Base-by-base conservation (phyloP, 1,140 invertebrate species). In the Diorhabda carinulata region DNA sequence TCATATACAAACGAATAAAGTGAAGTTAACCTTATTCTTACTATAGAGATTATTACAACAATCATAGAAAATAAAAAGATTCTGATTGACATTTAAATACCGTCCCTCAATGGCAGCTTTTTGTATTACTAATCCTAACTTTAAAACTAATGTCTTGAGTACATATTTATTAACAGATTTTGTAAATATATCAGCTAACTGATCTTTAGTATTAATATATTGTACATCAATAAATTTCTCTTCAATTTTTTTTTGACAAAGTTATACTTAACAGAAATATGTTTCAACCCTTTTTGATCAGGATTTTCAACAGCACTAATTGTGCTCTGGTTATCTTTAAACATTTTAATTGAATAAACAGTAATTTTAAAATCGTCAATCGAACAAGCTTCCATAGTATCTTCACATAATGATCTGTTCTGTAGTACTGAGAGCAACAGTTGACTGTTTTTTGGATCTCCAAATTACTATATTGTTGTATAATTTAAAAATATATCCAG, bases 391-490 rank as follows among this genome's bases (percentile, higher is more conserved):
- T 83, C 81, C 68, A 71, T 71, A 9, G 74, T 68, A 40, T 78
- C 79, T 61, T 74, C 75, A 69, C 74, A 78, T n/a, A 83, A 68
- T n/a, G 80, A 78, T 6, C 83, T 72, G 84, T 70, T 85, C 82
- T 3, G 81, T 81, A 2, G 81, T 81, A 2, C 81, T 84, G 0
- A 83, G 41, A 40, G 79, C 73, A 41, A 81, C 79, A 68, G 67
- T 68, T 10, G 42, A 56, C 72, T 84, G 82, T 72, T 79, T 83
- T 63, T 80, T 80, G 43, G 76, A 79, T 42, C 67, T 68, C 83
- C 80, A 83, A 47, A 66, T 63, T 25, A 82, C 70, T 42, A 76
- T 74, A 70, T 76, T 79, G 70, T 75, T 71, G 68, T 70, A 68
- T 57, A 81, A 75, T 42, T 70, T 75, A 62, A 79, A 79, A 42